A percentile compares a stretch with the other conserved stretches of the same genome.
Conservation (phyloP, 2,888 invertebrate species). For the Prenolepis imparis region DNA sequence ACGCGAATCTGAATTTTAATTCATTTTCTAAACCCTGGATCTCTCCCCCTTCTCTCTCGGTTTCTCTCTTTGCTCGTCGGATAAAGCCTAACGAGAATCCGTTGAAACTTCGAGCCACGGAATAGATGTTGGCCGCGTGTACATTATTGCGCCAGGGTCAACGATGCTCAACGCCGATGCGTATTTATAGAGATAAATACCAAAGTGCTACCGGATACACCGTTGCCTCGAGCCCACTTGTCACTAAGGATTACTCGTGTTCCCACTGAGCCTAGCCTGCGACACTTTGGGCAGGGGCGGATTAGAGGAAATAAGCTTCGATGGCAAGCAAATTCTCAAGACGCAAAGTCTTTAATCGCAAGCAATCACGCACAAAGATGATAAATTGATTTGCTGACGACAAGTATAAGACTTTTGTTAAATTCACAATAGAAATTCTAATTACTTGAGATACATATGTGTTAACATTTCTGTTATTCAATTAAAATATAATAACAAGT, state of each 20-base stretch:
- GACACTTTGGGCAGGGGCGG: conserved; percentile 51
- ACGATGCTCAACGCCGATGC: conserved; percentile 52
- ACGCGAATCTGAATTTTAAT: neutral
- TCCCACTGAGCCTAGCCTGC: conserved; percentile 48
- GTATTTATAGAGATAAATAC: conserved; percentile 61
- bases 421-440: neutral
- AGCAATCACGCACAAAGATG: neutral
- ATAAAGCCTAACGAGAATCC: conserved; percentile 40
- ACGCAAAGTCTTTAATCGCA: neutral
- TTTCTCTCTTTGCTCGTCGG: neutral
- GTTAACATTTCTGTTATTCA: neutral
- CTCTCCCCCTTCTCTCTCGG: neutral
- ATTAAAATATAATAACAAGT: neutral
- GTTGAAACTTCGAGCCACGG: neutral
- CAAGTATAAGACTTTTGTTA: neutral
- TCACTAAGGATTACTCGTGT: conserved; percentile 48
- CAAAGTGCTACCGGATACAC: conserved; percentile 66
- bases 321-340: conserved; percentile 25
- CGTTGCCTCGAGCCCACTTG: conserved; percentile 59
- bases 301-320: conserved; percentile 38
- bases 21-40: conserved; percentile 3
- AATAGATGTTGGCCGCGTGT: conserved; percentile 12
- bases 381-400: neutral
- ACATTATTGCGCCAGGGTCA: conserved; percentile 64
- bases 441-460: neutral